Base-by-base conservation (phyloP, 1,140 invertebrate species). In the Planococcus citri region DNA sequence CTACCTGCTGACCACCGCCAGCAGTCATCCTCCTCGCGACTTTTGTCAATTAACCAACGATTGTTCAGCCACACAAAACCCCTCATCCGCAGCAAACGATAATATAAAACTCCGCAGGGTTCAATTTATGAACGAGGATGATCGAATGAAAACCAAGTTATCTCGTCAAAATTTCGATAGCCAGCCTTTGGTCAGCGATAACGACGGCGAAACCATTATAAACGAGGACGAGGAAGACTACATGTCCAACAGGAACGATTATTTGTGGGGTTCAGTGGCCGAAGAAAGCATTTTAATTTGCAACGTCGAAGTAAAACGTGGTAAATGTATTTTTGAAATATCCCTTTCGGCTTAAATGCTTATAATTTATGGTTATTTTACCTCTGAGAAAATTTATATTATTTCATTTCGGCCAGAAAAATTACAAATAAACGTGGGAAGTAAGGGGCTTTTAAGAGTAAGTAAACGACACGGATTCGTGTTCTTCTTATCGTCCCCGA, bases 231-330 rank as follows among this genome's bases (percentile, higher is more conserved):
- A 64, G 4, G 60, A 64, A 24, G 60, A 64, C 24, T 64, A 25
- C 25, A 9, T 64, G 22, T 4, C 14, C 4, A 27, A 27, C 25
- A 24, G 60, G 9, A 64, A 27, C 60, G 60, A 64, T 24, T 64
- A 64, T 25, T 27, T 64, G 22, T 64, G 60, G 60, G 10, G 60
- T 27, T 10, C 21, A 17, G 60, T 17, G 20, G 60, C 60, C 25
- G 60, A 64, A 24, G 60, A 64, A 25, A 64, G 60, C 10, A 64
- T 25, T 64, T 27, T 64, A 12, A 64, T 64, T 51, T 51, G 41
- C n/a, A 17, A 51, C n/a, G 10, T 51, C 6, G 6, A 51, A 51
- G 12, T 14, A 9, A 51, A 51, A 51, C 41, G 41, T 51, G 41
- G 41, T 51, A 51, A 51, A 3, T n/a, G n/a, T n/a, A n/a, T 3